Evolutionary conservation across 2,888 invertebrate species (phyloP), one percentile per base, ranked within the genome.

Genomic region (Drosophila subsilvestris): DNA sequence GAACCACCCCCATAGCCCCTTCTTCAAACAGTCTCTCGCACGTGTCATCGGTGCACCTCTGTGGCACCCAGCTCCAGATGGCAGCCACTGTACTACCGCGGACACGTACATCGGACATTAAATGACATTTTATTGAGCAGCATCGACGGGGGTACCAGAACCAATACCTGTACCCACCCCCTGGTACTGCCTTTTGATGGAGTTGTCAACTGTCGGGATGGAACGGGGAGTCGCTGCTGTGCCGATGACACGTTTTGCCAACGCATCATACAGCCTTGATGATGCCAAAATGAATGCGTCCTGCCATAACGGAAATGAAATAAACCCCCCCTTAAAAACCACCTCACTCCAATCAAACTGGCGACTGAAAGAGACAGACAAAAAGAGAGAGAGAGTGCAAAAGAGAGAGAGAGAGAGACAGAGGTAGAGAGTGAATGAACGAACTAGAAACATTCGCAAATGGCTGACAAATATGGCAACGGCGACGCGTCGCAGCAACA

Each of bases 221-320:
- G 63, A 66, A 63, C 32, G 22, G 22, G 22, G 47, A 50, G 58
- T 50, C 50, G 42, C 37, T 49, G 43, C 45, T 49, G 48, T 69
- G 61, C 51, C 74, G 84, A 68, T 82, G 88, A 85, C 84, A 85
- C 84, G 85, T 85, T 87, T 79, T 81, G 88, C 82, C 88, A 85
- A 73, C 89, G 87, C 89, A 85, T 84, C 86, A 77, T 70, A 54
- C 79, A 79, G 59, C 77, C 63, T 70, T 72, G 69, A 86, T 76
- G 83, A 82, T 60, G 74, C 70, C 80, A 51, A 72, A 69, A 70
- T 72, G 89, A 77, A 80, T 86, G 87, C 74, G 75, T 63, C 53
- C 78, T 73, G 67, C 63, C 84, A 80, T 80, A 80, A 71, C 84
- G 88, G 70, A 80, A 83, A 74, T 84, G 75, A 72, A 86, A 49